A percentile compares a stretch with the other conserved stretches of the same genome.
phyloP scores from a whole-genome alignment of 2,888 invertebrate genomes.

The Drosophila paracracens region DNA sequence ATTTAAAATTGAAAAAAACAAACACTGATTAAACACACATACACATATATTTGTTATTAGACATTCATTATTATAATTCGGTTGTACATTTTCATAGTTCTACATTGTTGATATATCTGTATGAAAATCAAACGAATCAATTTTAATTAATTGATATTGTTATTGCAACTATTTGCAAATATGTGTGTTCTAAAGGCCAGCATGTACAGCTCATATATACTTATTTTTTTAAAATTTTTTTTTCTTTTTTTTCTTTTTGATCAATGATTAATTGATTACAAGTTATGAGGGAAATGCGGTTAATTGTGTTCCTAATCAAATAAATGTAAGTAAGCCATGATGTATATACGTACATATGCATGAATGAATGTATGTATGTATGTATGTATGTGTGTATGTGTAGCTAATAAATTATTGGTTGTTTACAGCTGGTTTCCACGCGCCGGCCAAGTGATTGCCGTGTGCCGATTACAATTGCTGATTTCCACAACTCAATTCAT shows the following conservation, averaged over 20 bases:
- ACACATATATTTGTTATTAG: neutral
- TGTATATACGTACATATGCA: conserved; percentile 3
- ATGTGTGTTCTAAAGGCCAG: conserved; percentile 45
- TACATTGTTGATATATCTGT: neutral
- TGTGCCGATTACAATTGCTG: conserved; percentile 59
- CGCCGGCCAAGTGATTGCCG: conserved; percentile 70
- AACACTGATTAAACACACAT: neutral
- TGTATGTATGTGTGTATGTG: neutral
- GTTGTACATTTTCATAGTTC: neutral
- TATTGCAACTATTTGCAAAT: conserved; percentile 60
- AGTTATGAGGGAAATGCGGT: conserved; percentile 50
- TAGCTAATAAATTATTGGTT: conserved; percentile 38
- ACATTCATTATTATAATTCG: neutral
- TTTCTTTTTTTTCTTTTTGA: conserved; percentile 24
- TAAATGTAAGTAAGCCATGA: conserved; percentile 8
- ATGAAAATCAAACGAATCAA: conserved; percentile 41
- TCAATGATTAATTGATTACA: conserved; percentile 70
- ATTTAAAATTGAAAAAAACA: neutral
- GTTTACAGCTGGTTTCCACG: conserved; percentile 62
- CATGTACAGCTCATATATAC: conserved; percentile 22
- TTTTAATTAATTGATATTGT: conserved; percentile 64
- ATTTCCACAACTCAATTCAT: conserved; percentile 38
- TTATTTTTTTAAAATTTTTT: neutral
- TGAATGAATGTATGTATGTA: neutral
- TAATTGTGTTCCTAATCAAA: conserved; percentile 59